These are phyloP conservation scores for Mesoligia furuncula DNA, from an alignment of 2,888 invertebrate genomes.

Conservation along the genomic window DNA sequence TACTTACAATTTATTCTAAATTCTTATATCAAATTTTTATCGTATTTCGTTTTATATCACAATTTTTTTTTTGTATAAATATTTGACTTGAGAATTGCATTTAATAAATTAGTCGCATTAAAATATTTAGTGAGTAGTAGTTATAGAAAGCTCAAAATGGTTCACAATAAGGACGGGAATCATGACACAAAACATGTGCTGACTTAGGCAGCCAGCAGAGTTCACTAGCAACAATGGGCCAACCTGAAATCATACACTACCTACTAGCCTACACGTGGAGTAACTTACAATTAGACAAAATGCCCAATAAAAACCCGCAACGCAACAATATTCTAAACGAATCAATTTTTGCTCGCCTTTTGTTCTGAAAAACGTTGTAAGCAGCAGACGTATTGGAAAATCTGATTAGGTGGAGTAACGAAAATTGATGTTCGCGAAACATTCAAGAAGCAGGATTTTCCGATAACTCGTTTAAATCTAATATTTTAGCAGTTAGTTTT, in stretches of 20 bases:
- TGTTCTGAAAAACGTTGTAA: slow-evolving; percentile 14
- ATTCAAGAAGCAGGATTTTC: slow-evolving; percentile 7
- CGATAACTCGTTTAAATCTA: neutral
- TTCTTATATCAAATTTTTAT: slow-evolving; percentile 42
- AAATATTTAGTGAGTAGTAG: neutral
- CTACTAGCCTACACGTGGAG: slow-evolving; percentile 73
- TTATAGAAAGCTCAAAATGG: neutral
- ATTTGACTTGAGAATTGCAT: neutral
- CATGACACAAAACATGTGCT: slow-evolving; percentile 13
- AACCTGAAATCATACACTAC: slow-evolving; percentile 74
- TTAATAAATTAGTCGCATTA: neutral
- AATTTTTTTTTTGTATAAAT: slow-evolving; percentile 11
- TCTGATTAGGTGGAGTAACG: neutral
- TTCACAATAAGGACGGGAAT: neutral
- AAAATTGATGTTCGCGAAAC: slow-evolving; percentile 12
- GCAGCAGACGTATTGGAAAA: neutral
- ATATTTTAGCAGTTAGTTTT: neutral
- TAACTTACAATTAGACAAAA: slow-evolving; percentile 64
- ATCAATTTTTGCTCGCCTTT: slow-evolving; percentile 33
- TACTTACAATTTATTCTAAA: slow-evolving; percentile 53
- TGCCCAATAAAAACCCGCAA: slow-evolving; percentile 67
- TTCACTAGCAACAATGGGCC: slow-evolving; percentile 60
- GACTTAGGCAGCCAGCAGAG: slow-evolving; percentile 20
- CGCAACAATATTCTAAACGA: slow-evolving; percentile 43
- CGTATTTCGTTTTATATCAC: slow-evolving; percentile 22